Evolutionary conservation across 2,113 vertebrate genomes (phyloP).

Genomic region (Arothron firmamentum): DNA sequence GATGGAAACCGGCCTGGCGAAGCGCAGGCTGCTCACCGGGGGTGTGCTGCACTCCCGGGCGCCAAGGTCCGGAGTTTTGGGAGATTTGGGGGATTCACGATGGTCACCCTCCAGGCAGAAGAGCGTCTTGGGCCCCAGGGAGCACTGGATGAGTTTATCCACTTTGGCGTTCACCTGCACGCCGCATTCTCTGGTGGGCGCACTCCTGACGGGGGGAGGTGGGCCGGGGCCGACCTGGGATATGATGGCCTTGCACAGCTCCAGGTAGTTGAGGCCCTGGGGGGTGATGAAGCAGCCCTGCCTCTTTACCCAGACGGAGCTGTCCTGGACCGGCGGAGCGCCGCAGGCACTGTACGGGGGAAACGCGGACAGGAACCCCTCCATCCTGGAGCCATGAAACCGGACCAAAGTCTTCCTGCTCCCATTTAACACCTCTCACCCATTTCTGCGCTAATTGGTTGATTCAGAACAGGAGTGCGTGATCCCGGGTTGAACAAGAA

Average conservation of each 20-base stretch:
- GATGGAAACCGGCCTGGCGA: constrained; percentile 65
- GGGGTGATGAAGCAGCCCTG: constrained; percentile 56
- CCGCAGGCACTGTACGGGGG: constrained; percentile 58
- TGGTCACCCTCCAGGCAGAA: constrained; percentile 44
- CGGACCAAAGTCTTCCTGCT: neutral
- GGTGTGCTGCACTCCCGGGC: constrained; percentile 27
- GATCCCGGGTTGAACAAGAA: neutral
- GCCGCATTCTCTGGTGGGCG: constrained; percentile 80
- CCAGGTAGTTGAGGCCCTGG: constrained; percentile 74
- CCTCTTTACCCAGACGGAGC: constrained; percentile 70
- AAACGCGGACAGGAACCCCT: constrained; percentile 69
- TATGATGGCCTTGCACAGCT: constrained; percentile 80
- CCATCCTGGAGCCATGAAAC: constrained; percentile 75
- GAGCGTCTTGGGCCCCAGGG: constrained; percentile 82
- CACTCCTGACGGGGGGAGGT: constrained; percentile 41
- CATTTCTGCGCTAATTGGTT: constrained; percentile 35
- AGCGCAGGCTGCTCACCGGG: constrained; percentile 60
- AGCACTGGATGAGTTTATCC: constrained; percentile 83
- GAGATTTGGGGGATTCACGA: neutral
- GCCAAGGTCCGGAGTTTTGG: constrained; percentile 16
- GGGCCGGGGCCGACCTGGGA: constrained; percentile 76
- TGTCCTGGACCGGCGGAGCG: constrained; percentile 43
- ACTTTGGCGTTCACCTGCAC: constrained; percentile 87
- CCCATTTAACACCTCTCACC: constrained; percentile 32
- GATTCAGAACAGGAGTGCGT: constrained; percentile 49